phyloP scores from a whole-genome alignment of 2,888 invertebrate species.

The Pantelozetes paolii region DNA sequence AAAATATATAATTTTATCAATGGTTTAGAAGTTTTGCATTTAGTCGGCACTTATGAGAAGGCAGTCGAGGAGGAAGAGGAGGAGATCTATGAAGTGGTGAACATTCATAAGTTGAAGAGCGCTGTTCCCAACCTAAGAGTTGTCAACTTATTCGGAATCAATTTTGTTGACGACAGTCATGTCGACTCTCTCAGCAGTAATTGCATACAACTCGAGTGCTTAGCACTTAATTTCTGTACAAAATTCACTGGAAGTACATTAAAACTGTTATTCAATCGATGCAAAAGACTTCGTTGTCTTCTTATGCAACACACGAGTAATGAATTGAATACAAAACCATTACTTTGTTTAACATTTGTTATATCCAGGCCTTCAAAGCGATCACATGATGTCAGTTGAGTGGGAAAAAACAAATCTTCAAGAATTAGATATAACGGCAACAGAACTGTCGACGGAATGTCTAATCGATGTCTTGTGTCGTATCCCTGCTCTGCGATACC shows the following conservation, averaged over 20 bases:
- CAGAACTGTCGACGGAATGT: constrained; percentile 89
- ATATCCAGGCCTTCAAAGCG: constrained; percentile 73
- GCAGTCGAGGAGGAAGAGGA: constrained; percentile 89
- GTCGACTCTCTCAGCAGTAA: constrained; percentile 85
- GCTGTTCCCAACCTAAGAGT: constrained; percentile 95
- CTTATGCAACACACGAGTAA: constrained; percentile 95
- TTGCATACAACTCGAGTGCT: constrained; percentile 91
- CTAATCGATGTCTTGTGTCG: constrained; percentile 85
- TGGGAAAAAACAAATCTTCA: constrained; percentile 91
- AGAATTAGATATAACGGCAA: constrained; percentile 94
- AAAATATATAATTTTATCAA: constrained; percentile 99
- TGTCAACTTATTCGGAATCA: constrained; percentile 96
- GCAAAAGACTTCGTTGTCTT: constrained; percentile 81
- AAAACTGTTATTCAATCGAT: constrained; percentile 87
- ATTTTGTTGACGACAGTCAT: constrained; percentile 96
- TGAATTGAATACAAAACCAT: constrained; percentile 38
- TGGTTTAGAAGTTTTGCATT: constrained; percentile 90
- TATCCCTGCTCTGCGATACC: constrained; percentile 69
- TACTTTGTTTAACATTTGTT: not conserved
- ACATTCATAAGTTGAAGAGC: constrained; percentile 96
- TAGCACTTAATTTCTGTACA: constrained; percentile 94
- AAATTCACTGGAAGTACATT: constrained; percentile 95
- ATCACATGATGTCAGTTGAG: constrained; percentile 89
- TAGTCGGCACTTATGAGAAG: constrained; percentile 97
- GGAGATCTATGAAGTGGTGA: constrained; percentile 98